Percentiles rank a stretch among this genome's conserved stretches.
Evolutionary conservation across 2,797 vertebrate species (phyloP).

Genomic region (Acanthopagrus latus): DNA sequence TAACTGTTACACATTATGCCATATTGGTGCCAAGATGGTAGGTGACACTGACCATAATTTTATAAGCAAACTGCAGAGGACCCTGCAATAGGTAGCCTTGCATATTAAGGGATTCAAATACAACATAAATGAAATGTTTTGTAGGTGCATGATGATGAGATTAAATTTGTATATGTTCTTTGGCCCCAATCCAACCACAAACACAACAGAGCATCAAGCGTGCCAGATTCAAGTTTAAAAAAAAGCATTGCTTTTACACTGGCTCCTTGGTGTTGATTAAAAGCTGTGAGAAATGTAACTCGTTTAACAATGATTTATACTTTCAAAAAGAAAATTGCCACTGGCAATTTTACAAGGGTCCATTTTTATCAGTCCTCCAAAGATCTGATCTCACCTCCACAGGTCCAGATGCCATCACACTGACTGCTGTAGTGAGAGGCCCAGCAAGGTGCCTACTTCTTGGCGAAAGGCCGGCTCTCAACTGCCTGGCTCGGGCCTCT

Average conservation of each 20-base stretch:
- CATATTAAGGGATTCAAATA: too few species aligned
- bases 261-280: not conserved
- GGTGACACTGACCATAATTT: too few species aligned
- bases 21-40: too few species aligned
- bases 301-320: not conserved
- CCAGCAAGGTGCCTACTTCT: slow-evolving; percentile 86
- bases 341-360: not conserved
- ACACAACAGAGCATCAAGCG: not conserved
- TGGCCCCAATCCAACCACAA: too few species aligned
- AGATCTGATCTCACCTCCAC: not conserved
- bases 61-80: too few species aligned
- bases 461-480: slow-evolving; percentile 88
- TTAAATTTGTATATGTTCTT: too few species aligned
- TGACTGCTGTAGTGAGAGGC: slow-evolving; percentile 85
- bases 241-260: not conserved
- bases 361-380: not conserved
- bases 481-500: slow-evolving; percentile 88
- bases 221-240: not conserved
- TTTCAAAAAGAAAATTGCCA: not conserved
- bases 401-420: slow-evolving; percentile 79
- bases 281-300: not conserved
- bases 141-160: too few species aligned
- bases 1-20: too few species aligned
- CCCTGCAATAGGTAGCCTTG: too few species aligned
- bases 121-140: too few species aligned